Evolutionary conservation across 2,888 invertebrate genomes (phyloP).

Genomic region (Cheilosia variabilis): DNA sequence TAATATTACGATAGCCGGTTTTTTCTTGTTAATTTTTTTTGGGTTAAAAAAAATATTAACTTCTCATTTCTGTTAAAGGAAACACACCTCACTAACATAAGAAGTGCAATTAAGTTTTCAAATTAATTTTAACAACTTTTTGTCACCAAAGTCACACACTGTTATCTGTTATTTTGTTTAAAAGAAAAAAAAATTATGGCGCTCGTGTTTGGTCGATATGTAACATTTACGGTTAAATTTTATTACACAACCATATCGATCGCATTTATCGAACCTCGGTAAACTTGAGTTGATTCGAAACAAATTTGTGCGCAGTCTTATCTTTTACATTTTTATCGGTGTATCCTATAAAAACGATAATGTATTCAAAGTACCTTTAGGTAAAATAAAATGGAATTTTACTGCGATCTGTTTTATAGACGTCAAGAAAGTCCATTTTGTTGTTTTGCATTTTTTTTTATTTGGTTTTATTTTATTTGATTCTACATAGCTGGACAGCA

Average conservation of each 20-base stretch:
- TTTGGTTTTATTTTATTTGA: slow-evolving; percentile 35
- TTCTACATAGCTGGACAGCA: slow-evolving; percentile 18
- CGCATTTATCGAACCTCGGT: slow-evolving; percentile 42
- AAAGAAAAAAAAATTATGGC: slow-evolving; percentile 7
- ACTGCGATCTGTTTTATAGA: slow-evolving; percentile 36
- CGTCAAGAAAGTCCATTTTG: slow-evolving; percentile 40
- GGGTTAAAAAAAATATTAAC: too few species aligned
- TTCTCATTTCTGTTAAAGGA: not conserved
- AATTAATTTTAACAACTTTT: not conserved
- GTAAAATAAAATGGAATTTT: slow-evolving; percentile 49
- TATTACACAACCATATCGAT: slow-evolving; percentile 54
- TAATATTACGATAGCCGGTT: too few species aligned
- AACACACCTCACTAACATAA: not conserved
- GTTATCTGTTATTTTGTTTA: slow-evolving; percentile 30
- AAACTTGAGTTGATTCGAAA: slow-evolving; percentile 55
- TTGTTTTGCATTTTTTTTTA: slow-evolving; percentile 40
- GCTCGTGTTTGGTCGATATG: not conserved
- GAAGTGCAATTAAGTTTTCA: not conserved
- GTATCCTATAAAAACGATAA: slow-evolving; percentile 51
- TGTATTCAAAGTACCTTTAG: slow-evolving; percentile 54
- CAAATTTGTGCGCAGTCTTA: slow-evolving; percentile 62
- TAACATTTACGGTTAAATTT: slow-evolving; percentile 49
- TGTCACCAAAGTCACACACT: not conserved
- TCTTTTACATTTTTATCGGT: slow-evolving; percentile 53
- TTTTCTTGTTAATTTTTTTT: too few species aligned